Percentiles rank a stretch among this genome's conserved stretches.
Evolutionary conservation across 2,888 invertebrate genomes (phyloP).

Genomic region (Drosophila subquinaria): DNA sequence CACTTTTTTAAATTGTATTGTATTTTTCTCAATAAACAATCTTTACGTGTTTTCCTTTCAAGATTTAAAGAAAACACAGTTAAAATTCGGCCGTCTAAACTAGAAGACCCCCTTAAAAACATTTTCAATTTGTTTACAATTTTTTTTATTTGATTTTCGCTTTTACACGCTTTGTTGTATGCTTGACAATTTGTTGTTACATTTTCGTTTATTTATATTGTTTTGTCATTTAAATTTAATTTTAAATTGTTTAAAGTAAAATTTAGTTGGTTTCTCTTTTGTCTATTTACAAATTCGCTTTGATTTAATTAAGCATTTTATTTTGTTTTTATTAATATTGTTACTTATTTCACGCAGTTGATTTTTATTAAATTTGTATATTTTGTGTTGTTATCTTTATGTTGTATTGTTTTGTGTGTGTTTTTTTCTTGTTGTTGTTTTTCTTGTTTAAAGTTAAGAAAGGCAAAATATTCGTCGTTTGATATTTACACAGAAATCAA

Average conservation of each 20-base stretch:
- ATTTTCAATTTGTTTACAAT: slow-evolving; percentile 57
- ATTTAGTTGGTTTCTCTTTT: slow-evolving; percentile 36
- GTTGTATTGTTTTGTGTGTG: slow-evolving; percentile 23
- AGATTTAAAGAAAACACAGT: too few relatives aligned
- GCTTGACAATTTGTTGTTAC: slow-evolving; percentile 64
- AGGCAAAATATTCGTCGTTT: slow-evolving; percentile 62
- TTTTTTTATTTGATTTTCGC: slow-evolving; percentile 72
- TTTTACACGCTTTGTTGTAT: slow-evolving; percentile 69
- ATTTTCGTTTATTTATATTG: slow-evolving; percentile 45
- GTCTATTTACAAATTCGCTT: slow-evolving; percentile 49
- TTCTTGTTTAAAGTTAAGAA: slow-evolving; percentile 45
- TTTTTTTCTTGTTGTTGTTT: slow-evolving; percentile 25
- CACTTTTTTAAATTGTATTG: too few relatives aligned
- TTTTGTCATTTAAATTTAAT: slow-evolving; percentile 34
- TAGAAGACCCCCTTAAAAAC: too few relatives aligned
- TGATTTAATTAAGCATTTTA: slow-evolving; percentile 25
- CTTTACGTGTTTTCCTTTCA: too few relatives aligned
- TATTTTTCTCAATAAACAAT: too few relatives aligned
- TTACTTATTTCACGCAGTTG: slow-evolving; percentile 6
- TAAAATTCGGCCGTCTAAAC: too few relatives aligned
- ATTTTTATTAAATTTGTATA: slow-evolving; percentile 23
- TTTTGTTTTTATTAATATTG: background rate
- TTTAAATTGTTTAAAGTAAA: slow-evolving; percentile 63
- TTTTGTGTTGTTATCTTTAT: slow-evolving; percentile 13
- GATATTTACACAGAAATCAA: slow-evolving; percentile 38